Percentiles rank a stretch among this genome's conserved stretches.
Evolutionary conservation across 2,888 invertebrate species (phyloP).

Genomic region (Helobdella robusta): DNA sequence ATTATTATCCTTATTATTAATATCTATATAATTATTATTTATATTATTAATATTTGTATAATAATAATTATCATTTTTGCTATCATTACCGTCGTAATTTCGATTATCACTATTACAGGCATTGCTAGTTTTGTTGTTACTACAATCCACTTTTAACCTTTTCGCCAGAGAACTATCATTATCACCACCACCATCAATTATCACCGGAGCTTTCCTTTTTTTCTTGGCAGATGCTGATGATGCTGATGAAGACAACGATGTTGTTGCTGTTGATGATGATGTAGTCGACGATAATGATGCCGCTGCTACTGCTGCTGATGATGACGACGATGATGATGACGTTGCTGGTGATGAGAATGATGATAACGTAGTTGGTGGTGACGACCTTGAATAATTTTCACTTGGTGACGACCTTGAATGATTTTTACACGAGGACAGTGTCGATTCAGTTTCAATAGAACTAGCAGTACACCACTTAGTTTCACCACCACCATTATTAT

Average conservation of each 20-base stretch:
- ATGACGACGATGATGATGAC: conserved; percentile 15
- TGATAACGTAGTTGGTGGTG: conserved; percentile 8
- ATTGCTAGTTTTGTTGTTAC: not conserved
- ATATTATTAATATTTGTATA: conserved; percentile 13
- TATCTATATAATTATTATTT: conserved; percentile 6
- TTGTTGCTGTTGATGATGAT: not conserved
- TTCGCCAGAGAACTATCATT: not conserved
- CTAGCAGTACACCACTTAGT: too few species aligned
- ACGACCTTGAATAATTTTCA: not conserved
- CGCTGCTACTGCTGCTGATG: not conserved
- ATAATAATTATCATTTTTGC: conserved; percentile 11
- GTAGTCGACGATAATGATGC: not conserved
- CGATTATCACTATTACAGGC: not conserved
- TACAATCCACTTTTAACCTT: not conserved
- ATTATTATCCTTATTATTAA: conserved; percentile 7
- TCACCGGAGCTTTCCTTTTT: not conserved
- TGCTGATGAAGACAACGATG: not conserved
- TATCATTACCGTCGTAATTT: not conserved
- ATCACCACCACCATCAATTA: not conserved
- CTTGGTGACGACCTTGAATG: too few species aligned
- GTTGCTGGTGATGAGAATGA: not conserved
- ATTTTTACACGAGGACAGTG: too few species aligned
- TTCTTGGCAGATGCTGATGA: not conserved
- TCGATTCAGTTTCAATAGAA: too few species aligned
- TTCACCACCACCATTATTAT: too few species aligned